Evolutionary conservation across 2,113 vertebrate species (phyloP).

Genomic region (Dromiciops gliroides): DNA sequence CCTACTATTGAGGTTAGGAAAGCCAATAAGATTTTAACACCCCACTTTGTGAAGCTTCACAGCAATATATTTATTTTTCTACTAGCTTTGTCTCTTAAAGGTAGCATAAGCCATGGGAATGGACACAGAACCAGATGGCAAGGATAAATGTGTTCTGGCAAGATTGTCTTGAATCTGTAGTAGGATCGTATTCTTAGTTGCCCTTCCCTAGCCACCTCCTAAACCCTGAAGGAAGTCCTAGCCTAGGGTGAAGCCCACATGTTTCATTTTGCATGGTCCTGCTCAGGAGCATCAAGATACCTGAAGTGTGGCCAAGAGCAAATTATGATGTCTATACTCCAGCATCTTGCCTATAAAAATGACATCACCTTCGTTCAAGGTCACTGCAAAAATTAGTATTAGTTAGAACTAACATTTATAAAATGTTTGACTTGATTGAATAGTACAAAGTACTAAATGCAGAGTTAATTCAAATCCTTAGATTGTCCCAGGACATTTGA

Average conservation of each 20-base stretch:
- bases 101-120: neutral
- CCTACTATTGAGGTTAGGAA: neutral
- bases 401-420: neutral
- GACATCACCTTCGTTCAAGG: neutral
- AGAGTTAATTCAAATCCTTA: neutral
- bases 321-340: neutral
- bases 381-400: neutral
- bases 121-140: neutral
- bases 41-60: neutral
- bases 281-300: neutral
- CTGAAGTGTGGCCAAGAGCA: neutral
- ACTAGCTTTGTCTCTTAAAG: neutral
- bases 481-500: neutral
- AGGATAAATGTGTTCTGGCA: neutral
- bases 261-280: neutral
- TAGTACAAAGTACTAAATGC: neutral
- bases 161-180: neutral
- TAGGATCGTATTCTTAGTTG: neutral
- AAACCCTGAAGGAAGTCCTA: neutral
- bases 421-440: neutral
- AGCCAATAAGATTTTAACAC: neutral
- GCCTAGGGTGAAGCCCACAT: neutral
- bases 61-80: neutral
- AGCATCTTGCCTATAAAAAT: neutral
- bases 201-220: neutral